These are phyloP conservation scores for Sebastes fasciatus DNA, from an alignment of 2,113 vertebrate species.

Conservation along the genomic window DNA sequence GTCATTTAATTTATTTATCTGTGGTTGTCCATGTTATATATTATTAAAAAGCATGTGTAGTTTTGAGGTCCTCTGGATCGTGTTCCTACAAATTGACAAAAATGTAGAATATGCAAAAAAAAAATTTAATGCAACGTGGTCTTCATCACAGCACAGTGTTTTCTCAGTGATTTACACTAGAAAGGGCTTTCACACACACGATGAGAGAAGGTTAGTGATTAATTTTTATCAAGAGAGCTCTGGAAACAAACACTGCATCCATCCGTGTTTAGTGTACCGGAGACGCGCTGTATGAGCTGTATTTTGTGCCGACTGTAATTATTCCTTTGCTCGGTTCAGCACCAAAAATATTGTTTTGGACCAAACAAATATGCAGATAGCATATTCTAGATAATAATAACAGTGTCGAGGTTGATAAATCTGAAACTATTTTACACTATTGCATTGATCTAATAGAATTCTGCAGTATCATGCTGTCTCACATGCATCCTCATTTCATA, in stretches of 20 bases:
- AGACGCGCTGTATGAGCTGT: background rate
- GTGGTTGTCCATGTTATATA: background rate
- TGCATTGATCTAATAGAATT: background rate
- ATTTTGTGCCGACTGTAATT: constrained; percentile 3
- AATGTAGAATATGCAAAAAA: background rate
- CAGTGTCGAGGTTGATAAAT: constrained; percentile 6
- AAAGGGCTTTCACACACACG: constrained; percentile 19
- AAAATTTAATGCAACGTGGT: background rate
- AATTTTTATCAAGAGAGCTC: background rate
- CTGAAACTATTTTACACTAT: background rate
- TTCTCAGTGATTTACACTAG: constrained; percentile 26
- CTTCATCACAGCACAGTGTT: background rate
- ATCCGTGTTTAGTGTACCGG: constrained; percentile 42
- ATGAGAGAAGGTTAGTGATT: constrained; percentile 28
- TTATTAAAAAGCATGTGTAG: background rate
- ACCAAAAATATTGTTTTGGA: constrained; percentile 28
- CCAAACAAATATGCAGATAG: constrained; percentile 45
- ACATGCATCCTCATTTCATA: background rate
- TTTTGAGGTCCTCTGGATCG: background rate
- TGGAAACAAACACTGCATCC: constrained; percentile 42
- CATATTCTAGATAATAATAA: constrained; percentile 1
- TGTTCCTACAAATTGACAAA: background rate
- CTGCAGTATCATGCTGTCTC: background rate
- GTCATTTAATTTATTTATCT: background rate
- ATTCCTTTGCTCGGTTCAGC: constrained; percentile 30